Base-by-base conservation (phyloP, 2,113 vertebrate species). In the Larimichthys crocea region DNA sequence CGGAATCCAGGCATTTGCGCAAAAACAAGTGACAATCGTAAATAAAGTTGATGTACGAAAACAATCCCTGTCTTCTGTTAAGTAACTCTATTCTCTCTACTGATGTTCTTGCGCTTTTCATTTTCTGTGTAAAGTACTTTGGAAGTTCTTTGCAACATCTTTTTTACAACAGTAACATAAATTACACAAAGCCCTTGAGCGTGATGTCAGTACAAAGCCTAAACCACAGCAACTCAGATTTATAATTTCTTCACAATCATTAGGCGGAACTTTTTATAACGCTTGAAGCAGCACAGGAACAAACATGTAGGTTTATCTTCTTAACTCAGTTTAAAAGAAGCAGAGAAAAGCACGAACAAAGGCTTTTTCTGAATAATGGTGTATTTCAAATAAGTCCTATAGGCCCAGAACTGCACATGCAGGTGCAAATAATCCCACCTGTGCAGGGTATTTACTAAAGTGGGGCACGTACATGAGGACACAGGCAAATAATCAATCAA, bases 371-470 rank as follows among this genome's bases (percentile, higher is more conserved):
- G 42, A 63, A 19, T n/a, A 53, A 74, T 40, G 16, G 42, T 77
- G 40, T 20, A 35, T 61, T 75, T 75, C 10, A 52, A 65, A 68
- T 59, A 48, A 68, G 53, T 52, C 64, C 49, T 77, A 42, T 5
- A 44, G 2, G 16, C 29, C 4, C 20, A 70, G 31, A 76, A 12
- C 4, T 82, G 56, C 62, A 78, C 48, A 70, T 62, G 65, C 67
- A 83, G 79, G 48, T 72, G 72, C 65, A 79, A 55, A 52, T 24
- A 55, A 52, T 79, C 49, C 57, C 73, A 79, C 40, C 15, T 86
- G 62, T 66, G 31, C 66, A 69, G 66, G 44, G n/a, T 52, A 50
- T 77, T 81, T 55, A 11, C 29, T 29, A 76, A 87, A 79, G 62
- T 80, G 46, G 72, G 75, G n/a, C 67, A 82, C 22, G 42, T 29